phyloP scores from a whole-genome alignment of 2,113 vertebrate species.

The Camarhynchus parvulus region DNA sequence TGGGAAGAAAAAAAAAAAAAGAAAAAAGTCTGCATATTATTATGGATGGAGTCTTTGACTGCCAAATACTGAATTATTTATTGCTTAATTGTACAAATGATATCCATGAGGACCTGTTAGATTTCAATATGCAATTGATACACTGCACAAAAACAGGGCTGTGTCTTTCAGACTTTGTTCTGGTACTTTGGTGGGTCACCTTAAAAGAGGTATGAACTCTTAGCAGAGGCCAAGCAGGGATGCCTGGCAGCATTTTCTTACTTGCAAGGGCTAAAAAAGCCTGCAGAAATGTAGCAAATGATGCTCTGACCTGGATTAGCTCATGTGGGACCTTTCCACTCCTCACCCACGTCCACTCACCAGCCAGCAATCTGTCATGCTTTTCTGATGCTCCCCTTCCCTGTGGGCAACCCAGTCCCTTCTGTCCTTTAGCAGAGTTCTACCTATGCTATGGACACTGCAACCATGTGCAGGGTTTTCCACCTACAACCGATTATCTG shows the following conservation, averaged over 20 bases:
- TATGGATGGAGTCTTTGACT: conserved; percentile 19
- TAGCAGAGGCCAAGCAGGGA: background rate
- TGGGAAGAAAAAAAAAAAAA: background rate
- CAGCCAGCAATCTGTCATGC: rapidly evolving
- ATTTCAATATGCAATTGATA: conserved; percentile 35
- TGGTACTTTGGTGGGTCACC: background rate
- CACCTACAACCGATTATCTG: background rate
- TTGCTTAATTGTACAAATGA: conserved; percentile 35
- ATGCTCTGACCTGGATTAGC: background rate
- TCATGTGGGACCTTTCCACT: background rate
- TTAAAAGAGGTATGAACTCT: background rate
- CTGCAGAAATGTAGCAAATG: background rate
- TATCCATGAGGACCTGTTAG: conserved; percentile 12
- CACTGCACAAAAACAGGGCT: background rate
- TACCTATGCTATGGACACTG: background rate
- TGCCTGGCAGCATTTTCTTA: background rate
- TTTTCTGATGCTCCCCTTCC: background rate
- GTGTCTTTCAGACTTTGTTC: background rate
- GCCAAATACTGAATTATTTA: conserved; percentile 62
- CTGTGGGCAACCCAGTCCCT: background rate
- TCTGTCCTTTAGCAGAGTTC: background rate
- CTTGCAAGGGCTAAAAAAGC: background rate
- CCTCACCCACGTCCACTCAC: rapidly evolving
- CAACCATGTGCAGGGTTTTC: background rate
- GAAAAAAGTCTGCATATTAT: background rate